These are phyloP conservation scores for Tholera decimalis DNA, from an alignment of 2,888 invertebrate species.

Conservation along the genomic window DNA sequence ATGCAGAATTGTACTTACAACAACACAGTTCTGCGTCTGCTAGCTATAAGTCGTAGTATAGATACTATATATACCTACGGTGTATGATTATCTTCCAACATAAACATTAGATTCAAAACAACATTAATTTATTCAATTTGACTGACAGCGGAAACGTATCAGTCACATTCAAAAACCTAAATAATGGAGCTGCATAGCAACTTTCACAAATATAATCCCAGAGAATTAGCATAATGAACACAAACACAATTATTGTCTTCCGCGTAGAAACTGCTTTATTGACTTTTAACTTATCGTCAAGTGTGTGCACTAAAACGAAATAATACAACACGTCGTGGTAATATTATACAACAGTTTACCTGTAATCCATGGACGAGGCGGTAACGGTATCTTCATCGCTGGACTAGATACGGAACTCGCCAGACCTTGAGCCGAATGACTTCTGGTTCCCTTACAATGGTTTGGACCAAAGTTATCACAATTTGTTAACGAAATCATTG, in stretches of 20 bases:
- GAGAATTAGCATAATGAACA: slow-evolving; percentile 22
- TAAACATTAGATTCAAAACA: slow-evolving; percentile 24
- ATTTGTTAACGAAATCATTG: slow-evolving; percentile 78
- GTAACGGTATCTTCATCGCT: slow-evolving; percentile 88
- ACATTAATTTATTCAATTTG: slow-evolving; percentile 13
- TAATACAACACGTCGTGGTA: slow-evolving; percentile 51
- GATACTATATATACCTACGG: not conserved
- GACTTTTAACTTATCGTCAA: not conserved
- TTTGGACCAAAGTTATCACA: slow-evolving; percentile 70
- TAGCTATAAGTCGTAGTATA: too few relatives aligned
- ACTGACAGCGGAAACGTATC: slow-evolving; percentile 16
- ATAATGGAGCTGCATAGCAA: slow-evolving; percentile 22
- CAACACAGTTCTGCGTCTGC: too few relatives aligned
- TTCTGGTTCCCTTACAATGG: slow-evolving; percentile 76
- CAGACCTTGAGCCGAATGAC: slow-evolving; percentile 88
- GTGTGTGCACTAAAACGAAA: not conserved
- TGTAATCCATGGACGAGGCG: slow-evolving; percentile 89
- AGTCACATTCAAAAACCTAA: slow-evolving; percentile 21
- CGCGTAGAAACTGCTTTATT: slow-evolving; percentile 31
- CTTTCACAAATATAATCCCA: slow-evolving; percentile 41
- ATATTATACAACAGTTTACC: slow-evolving; percentile 74
- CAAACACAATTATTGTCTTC: slow-evolving; percentile 35
- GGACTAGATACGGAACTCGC: slow-evolving; percentile 79
- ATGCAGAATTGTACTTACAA: slow-evolving; percentile 13
- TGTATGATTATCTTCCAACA: slow-evolving; percentile 5